Base-by-base conservation (phyloP, 2,888 invertebrate species). In the Odontocerum albicorne region DNA sequence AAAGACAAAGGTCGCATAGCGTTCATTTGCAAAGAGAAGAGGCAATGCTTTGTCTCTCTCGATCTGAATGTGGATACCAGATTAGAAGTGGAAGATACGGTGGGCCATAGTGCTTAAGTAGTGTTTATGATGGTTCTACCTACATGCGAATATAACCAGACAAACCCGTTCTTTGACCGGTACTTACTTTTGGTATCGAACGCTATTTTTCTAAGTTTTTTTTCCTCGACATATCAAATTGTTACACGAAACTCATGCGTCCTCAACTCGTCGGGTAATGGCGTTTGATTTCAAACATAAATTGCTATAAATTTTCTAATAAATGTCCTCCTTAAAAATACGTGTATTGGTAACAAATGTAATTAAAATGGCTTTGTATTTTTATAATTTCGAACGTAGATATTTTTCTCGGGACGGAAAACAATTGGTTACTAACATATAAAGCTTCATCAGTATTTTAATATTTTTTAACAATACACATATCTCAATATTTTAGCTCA, bases 181-280 rank as follows among this genome's bases (percentile, higher is more conserved):
- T 60, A 60, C 60, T 60, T 60, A 60, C 53, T 60, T 60, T 60
- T 57, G 55, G 49, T 57, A 60, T 60, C 57, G 55, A 57, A 60
- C 57, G 53, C 60, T 52, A 60, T 60, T 60, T 57, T 60, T 60
- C 60, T 49, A 53, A 44, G 55, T 49, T 43, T 52, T 56, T 49
- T 55, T 46, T 56, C 45, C 55, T 50, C 52, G 42, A 49, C 22
- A 38, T 49, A 49, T 55, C 49, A 21, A 27, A 55, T 55, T 49
- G 49, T 55, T 49, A 55, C 49, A 49, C 39, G 44, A 46, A n/a
- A 44, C 42, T 19, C 55, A 55, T 50, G 39, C 20, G 33, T 40
- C 40, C 40, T 50, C 44, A 50, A 55, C 40, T 13, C n/a, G n/a
- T 15, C 12, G 12, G 6, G 27, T 27, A 27, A 27, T 8, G 27